phyloP scores from a whole-genome alignment of 2,888 invertebrate genomes.

The Lymantria dispar region DNA sequence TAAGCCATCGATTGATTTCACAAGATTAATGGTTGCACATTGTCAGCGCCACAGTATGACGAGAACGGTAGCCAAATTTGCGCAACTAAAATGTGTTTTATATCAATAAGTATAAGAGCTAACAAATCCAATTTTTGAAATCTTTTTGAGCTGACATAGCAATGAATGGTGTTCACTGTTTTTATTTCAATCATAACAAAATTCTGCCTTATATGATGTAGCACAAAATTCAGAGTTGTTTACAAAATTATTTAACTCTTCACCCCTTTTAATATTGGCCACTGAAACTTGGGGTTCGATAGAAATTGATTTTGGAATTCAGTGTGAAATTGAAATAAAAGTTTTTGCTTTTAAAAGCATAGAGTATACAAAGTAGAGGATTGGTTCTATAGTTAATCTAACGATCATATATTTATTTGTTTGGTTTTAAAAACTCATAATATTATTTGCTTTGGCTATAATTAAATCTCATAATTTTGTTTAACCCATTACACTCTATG shows the following conservation, averaged over 20 bases:
- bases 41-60: constrained; percentile 78
- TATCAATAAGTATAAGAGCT: constrained; percentile 51
- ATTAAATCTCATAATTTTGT: not conserved
- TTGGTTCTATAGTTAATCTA: constrained; percentile 53
- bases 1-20: constrained; percentile 83
- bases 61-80: constrained; percentile 54
- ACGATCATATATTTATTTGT: constrained; percentile 69
- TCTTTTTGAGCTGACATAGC: constrained; percentile 59
- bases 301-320: constrained; percentile 73
- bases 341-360: constrained; percentile 46
- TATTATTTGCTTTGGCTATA: constrained; percentile 39
- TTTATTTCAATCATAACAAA: constrained; percentile 27
- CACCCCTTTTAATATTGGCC: constrained; percentile 26
- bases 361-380: constrained; percentile 45
- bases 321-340: constrained; percentile 77
- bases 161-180: constrained; percentile 63
- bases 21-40: constrained; percentile 81
- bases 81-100: constrained; percentile 67
- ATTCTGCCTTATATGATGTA: constrained; percentile 24
- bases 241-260: constrained; percentile 12
- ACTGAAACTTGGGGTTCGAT: constrained; percentile 48
- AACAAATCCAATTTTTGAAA: constrained; percentile 58
- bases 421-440: constrained; percentile 58
- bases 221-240: constrained; percentile 29
- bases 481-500: constrained; percentile 18